A percentile compares a stretch with the other conserved stretches of the same genome.
phyloP scores from a whole-genome alignment of 2,797 vertebrate species.

The Semotilus atromaculatus region DNA sequence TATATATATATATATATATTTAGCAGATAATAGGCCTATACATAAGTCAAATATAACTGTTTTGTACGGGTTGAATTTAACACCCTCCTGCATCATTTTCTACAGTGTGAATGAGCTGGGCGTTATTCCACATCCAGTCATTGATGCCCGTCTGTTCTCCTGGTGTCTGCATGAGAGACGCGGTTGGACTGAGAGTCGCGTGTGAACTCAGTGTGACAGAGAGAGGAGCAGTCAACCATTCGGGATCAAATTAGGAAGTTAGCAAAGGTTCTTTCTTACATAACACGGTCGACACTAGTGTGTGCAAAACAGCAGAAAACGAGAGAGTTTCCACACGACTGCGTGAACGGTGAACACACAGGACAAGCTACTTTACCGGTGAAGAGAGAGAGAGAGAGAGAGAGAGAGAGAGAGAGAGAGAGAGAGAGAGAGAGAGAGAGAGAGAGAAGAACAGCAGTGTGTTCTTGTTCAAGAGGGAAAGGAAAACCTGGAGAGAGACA shows the following conservation, averaged over 20 bases:
- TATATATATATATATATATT: too few species aligned
- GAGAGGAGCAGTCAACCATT: slow-evolving; percentile 18
- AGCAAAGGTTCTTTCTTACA: slow-evolving; percentile 15
- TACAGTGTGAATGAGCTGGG: not conserved
- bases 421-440: not conserved
- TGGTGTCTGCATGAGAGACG: not conserved
- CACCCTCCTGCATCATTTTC: too few species aligned
- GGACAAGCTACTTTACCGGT: slow-evolving; percentile 4
- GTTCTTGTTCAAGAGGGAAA: not conserved
- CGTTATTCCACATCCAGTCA: not conserved
- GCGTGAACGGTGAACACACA: not conserved
- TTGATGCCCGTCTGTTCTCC: not conserved
- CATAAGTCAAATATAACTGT: too few species aligned
- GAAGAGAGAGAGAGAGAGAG: slow-evolving; percentile 9
- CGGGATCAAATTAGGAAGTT: slow-evolving; percentile 30
- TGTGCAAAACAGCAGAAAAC: slow-evolving; percentile 19
- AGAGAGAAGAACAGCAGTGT: not conserved
- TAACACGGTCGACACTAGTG: not conserved
- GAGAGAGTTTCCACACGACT: not conserved
- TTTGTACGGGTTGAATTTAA: too few species aligned
- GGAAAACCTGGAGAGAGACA: slow-evolving; percentile 31
- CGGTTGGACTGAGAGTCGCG: not conserved
- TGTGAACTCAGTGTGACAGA: slow-evolving; percentile 9
- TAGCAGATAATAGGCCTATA: too few species aligned
- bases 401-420: not conserved